Evolutionary conservation across 2,797 vertebrate genomes (phyloP).

Genomic region (Crypturellus tataupa): DNA sequence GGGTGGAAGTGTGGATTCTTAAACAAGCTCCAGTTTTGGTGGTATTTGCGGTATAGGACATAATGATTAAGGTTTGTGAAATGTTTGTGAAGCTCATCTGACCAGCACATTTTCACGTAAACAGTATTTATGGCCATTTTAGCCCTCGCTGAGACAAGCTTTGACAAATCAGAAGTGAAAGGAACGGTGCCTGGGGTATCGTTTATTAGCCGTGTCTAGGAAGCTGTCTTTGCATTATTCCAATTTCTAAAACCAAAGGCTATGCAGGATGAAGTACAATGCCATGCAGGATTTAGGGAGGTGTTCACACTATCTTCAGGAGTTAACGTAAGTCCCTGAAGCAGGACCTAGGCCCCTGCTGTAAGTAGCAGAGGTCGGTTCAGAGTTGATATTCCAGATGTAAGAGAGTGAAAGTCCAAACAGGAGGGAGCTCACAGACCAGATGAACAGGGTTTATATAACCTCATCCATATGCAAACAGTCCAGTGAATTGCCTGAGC

Average conservation of each 20-base stretch:
- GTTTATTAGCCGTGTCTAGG: neutral
- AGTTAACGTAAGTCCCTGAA: neutral
- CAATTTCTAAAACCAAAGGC: neutral
- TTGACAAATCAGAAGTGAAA: neutral
- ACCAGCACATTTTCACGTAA: neutral
- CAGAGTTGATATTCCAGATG: neutral
- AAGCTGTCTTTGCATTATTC: neutral
- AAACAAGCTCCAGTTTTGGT: neutral
- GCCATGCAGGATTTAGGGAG: neutral
- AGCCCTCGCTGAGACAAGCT: neutral
- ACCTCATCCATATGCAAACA: slow-evolving; percentile 67
- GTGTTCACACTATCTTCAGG: neutral
- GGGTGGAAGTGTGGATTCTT: neutral
- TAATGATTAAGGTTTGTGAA: neutral
- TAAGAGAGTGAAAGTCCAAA: neutral
- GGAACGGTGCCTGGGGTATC: neutral
- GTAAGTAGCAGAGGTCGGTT: neutral
- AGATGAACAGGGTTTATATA: slow-evolving; percentile 48
- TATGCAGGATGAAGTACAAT: neutral
- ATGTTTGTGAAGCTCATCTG: neutral
- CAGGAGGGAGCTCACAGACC: neutral
- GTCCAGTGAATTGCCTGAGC: slow-evolving; percentile 60
- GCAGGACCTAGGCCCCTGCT: neutral
- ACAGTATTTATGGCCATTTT: neutral
- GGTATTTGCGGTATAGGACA: neutral